Evolutionary conservation across 1,140 invertebrate species (phyloP), one percentile per base, ranked within the genome.

Genomic region (Bombus consobrinus): DNA sequence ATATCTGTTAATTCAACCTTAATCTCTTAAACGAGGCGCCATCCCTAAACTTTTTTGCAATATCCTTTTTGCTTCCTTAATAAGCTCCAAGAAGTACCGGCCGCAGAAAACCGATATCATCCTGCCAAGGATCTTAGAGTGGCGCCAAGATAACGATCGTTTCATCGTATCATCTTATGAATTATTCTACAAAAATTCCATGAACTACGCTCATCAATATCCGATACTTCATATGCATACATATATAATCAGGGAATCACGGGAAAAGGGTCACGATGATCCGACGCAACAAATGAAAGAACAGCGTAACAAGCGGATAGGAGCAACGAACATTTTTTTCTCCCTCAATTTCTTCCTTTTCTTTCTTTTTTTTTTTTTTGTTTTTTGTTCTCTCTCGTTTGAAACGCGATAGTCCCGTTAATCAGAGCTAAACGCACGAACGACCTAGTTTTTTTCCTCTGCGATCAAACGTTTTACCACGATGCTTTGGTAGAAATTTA

Each of bases 341-440:
- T 25, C 5, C 22, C 3, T 34, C 28, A 1, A 15, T 43, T 34
- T 25, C 5, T 25, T 59, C 2, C 2, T 3, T 37, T 13, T 12
- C n/a, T 53, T 59, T 22, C 22, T n/a, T n/a, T 25, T 6, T 2
- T 32, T 13, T 53, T 5, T 22, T n/a, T 53, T 10, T 13, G 2
- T 28, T 4, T n/a, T 59, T 41, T 37, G 28, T 59, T 59, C 18
- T n/a, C 62, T 71, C 62, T 47, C 64, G 39, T 84, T 47, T 15
- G 75, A 37, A 73, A 34, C 68, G 43, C 57, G 41, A 80, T 59
- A 81, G 66, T 85, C 57, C 69, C 83, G 83, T 85, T 85, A 81
- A 79, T 85, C 78, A 73, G 69, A 80, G 77, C 78, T 81, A 78
- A 41, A 85, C 78, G 83, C 78, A 85, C 41, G 32, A 73, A 68